Base-by-base conservation (phyloP, 2,888 invertebrate species). In the Crossocerus cetratus region DNA sequence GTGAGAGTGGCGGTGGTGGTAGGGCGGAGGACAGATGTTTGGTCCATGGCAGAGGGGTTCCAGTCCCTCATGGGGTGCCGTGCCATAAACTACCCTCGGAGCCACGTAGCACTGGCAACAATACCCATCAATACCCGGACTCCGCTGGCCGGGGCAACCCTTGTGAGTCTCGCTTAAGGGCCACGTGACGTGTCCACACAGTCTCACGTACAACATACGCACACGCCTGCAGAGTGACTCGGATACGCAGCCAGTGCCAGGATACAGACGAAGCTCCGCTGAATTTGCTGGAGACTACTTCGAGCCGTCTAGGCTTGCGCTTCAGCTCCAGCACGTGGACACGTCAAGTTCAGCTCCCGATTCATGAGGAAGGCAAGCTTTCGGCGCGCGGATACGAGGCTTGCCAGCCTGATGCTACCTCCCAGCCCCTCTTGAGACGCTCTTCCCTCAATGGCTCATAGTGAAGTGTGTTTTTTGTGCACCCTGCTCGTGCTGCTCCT, bases 41-140 rank as follows among this genome's bases (percentile, higher is more conserved):
- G 89, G 87, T 89, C 88, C 88, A 89, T 83, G 78, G 69, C 61
- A 82, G 83, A 82, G 84, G 87, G 86, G 84, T 82, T 82, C 74
- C 76, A 88, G 87, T 89, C 83, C 88, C 87, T 87, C 83, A 86
- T 87, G 84, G 88, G 88, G 88, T 89, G 83, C 78, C 88, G 85
- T 71, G 83, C 78, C 78, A 86, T 83, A 84, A 87, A 87, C 87
- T 88, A 87, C 89, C 89, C 89, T 84, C 82, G 71, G 32, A 32
- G 32, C 32, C 32, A 32, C 32, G 32, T 32, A 32, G 8, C 32
- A 32, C 32, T 32, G 32, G 69, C 64, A 45, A 18, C 45, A 13
- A 58, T 16, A 65, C 55, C 57, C 71, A 22, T 74, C 80, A 78
- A 80, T 72, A 65, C 60, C 54, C 45, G 59, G 23, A 57, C 55